phyloP scores from a whole-genome alignment of 2,888 invertebrate genomes.

The Drosophila neonasuta region DNA sequence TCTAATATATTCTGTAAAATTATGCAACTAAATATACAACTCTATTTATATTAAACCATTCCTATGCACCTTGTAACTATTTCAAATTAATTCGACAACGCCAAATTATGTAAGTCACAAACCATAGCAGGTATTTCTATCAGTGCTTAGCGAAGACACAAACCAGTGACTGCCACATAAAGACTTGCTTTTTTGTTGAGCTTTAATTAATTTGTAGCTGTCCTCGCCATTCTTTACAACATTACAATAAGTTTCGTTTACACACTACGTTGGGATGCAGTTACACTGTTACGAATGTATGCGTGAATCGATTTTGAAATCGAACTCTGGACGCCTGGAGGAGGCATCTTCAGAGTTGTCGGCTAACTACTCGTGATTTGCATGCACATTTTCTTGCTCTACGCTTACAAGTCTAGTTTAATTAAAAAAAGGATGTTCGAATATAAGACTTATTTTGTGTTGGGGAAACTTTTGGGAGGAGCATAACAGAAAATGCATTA shows the following conservation, averaged over 20 bases:
- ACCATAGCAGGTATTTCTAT: no score
- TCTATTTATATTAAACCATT: background rate
- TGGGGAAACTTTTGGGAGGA: background rate
- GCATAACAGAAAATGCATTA: conserved; percentile 65
- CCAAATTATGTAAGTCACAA: no score
- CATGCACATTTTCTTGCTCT: conserved; percentile 13
- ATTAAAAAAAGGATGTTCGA: conserved; percentile 30
- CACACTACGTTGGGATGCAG: conserved; percentile 64
- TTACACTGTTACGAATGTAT: conserved; percentile 77
- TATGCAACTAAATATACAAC: background rate
- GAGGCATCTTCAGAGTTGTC: background rate
- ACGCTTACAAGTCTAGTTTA: conserved; percentile 42
- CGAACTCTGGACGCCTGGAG: background rate
- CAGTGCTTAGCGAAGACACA: no score
- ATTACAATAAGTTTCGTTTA: conserved; percentile 42
- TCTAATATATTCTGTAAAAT: background rate
- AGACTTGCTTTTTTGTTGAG: conserved; percentile 12
- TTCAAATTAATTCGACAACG: no score
- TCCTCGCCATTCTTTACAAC: conserved; percentile 33
- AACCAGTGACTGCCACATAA: no score
- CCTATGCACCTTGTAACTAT: no score
- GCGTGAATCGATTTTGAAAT: conserved; percentile 46
- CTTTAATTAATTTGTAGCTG: conserved; percentile 62
- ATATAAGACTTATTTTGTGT: conserved; percentile 31
- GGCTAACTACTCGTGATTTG: conserved; percentile 13